phyloP scores from a whole-genome alignment of 2,797 vertebrate genomes.

The Allobates femoralis region DNA sequence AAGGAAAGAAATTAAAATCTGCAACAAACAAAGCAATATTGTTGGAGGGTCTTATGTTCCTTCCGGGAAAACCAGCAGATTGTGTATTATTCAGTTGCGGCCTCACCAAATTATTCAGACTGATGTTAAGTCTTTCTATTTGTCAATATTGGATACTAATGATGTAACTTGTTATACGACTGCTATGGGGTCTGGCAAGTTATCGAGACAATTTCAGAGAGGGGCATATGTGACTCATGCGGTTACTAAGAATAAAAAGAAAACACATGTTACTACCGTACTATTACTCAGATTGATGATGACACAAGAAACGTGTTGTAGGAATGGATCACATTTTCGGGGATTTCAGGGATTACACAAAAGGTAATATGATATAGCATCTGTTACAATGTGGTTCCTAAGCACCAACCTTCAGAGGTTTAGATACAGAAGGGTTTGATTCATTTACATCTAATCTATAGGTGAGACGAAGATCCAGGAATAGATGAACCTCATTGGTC shows the following conservation, averaged over 20 bases:
- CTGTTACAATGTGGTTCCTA: background rate
- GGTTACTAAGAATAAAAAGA: background rate
- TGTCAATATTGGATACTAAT: background rate
- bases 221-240: background rate
- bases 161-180: background rate
- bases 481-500: background rate
- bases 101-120: background rate
- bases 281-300: background rate
- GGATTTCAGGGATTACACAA: background rate
- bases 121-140: background rate
- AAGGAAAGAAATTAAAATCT: constrained; percentile 20
- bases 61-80: background rate
- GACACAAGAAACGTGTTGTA: background rate
- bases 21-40: constrained; percentile 3
- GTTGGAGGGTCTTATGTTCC: background rate
- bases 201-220: background rate
- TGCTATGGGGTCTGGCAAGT: background rate
- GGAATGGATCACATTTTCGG: background rate
- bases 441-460: background rate
- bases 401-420: background rate
- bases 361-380: background rate
- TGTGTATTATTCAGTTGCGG: background rate
- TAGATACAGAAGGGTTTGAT: background rate
- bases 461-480: background rate
- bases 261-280: background rate